A percentile compares a stretch with the other conserved stretches of the same genome.
phyloP scores from a whole-genome alignment of 2,113 vertebrate species.

The Sinocyclocheilus maitianheensis region DNA sequence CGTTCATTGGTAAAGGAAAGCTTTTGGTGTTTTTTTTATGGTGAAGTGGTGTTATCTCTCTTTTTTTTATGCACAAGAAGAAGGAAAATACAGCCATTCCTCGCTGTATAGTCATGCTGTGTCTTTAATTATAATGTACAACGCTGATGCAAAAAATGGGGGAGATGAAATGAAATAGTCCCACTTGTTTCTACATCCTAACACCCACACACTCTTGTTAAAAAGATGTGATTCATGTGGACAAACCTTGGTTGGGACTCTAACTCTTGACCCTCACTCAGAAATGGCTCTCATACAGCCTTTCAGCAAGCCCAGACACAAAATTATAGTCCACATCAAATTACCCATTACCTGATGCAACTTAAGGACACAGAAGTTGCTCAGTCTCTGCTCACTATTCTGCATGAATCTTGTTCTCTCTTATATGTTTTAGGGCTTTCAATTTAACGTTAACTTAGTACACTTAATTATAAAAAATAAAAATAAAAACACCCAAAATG shows the following conservation, averaged over 20 bases:
- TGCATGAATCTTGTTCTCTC: neutral
- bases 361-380: slow-evolving; percentile 9
- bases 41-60: neutral
- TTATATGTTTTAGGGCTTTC: neutral
- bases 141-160: neutral
- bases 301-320: slow-evolving; percentile 23
- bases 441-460: neutral
- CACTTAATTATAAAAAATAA: neutral
- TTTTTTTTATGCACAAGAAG: slow-evolving; percentile 9
- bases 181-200: neutral
- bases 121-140: slow-evolving; percentile 12
- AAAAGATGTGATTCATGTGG: slow-evolving; percentile 10
- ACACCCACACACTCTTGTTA: slow-evolving; percentile 19
- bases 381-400: neutral
- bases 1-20: slow-evolving; percentile 7
- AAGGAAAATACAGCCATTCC: neutral
- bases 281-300: slow-evolving; percentile 19
- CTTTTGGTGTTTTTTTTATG: neutral
- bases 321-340: slow-evolving; percentile 40
- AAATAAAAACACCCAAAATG: neutral
- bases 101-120: neutral
- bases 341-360: slow-evolving; percentile 20
- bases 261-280: slow-evolving; percentile 35
- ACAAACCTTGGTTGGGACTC: slow-evolving; percentile 3
- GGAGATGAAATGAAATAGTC: slow-evolving; percentile 21